Percentiles rank a stretch among this genome's conserved stretches.
Evolutionary conservation across 2,888 invertebrate genomes (phyloP).

Genomic region (Sialis lutaria): DNA sequence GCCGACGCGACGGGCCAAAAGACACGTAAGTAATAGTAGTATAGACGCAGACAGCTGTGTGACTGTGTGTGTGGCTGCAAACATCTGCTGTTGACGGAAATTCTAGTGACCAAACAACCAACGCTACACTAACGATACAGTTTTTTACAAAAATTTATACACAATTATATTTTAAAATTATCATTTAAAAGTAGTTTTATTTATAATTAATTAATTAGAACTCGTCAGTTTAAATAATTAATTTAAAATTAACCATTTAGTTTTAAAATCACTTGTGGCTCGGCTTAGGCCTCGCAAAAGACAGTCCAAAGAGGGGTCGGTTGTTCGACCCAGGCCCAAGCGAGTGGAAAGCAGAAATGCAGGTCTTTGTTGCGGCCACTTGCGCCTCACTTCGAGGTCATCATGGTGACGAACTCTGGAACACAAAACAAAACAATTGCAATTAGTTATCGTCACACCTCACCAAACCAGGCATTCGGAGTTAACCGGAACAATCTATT

Average conservation of each 20-base stretch:
- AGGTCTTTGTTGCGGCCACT: slow-evolving; percentile 41
- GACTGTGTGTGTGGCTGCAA: neutral
- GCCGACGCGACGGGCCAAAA: slow-evolving; percentile 1
- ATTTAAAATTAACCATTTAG: slow-evolving; percentile 10
- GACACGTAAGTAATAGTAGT: neutral
- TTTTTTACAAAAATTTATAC: slow-evolving; percentile 31
- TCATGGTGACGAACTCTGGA: slow-evolving; percentile 97
- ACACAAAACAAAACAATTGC: slow-evolving; percentile 14
- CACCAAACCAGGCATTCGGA: too few species aligned
- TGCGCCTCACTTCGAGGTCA: slow-evolving; percentile 94
- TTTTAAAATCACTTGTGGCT: slow-evolving; percentile 10
- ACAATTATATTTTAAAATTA: slow-evolving; percentile 22
- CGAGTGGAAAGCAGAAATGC: slow-evolving; percentile 28
- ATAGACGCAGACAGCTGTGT: neutral
- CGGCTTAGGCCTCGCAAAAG: slow-evolving; percentile 19
- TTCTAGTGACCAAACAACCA: neutral
- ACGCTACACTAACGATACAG: slow-evolving; percentile 11
- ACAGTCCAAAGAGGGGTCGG: slow-evolving; percentile 13
- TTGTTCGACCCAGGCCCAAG: slow-evolving; percentile 11
- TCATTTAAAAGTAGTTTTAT: slow-evolving; percentile 19
- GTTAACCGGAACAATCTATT: neutral
- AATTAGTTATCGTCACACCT: neutral
- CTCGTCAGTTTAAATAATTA: slow-evolving; percentile 10
- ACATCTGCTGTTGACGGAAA: neutral
- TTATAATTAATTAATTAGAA: slow-evolving; percentile 8